These are phyloP conservation scores for Podarcis lilfordi DNA, from an alignment of 2,797 vertebrate genomes.

Conservation along the genomic window DNA sequence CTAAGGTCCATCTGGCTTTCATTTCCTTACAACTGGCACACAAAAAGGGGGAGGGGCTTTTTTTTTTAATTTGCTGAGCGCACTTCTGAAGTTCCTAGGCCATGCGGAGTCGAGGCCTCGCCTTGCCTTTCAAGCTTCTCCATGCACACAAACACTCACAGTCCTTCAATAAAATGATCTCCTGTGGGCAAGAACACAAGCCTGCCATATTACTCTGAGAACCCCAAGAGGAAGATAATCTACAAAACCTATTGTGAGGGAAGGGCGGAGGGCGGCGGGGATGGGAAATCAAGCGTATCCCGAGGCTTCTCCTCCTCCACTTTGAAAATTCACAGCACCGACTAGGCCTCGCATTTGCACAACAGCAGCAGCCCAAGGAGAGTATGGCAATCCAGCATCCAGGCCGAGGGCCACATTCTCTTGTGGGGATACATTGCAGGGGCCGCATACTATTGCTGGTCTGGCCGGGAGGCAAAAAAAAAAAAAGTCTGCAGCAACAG, in stretches of 20 bases:
- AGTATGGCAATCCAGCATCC: too few relatives aligned
- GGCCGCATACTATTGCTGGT: too few relatives aligned
- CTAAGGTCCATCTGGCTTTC: background rate
- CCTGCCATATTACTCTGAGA: background rate
- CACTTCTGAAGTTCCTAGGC: background rate
- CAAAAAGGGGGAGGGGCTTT: background rate
- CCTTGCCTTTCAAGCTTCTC: background rate
- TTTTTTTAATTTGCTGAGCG: background rate
- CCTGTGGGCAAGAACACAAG: background rate
- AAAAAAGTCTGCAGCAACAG: too few relatives aligned
- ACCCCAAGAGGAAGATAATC: background rate
- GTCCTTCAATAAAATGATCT: background rate
- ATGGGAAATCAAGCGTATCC: background rate
- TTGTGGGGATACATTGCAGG: too few relatives aligned
- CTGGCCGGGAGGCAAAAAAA: too few relatives aligned
- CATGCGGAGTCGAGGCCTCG: background rate
- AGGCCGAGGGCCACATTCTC: too few relatives aligned
- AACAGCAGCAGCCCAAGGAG: background rate
- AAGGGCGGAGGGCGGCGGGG: background rate
- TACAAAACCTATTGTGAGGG: background rate
- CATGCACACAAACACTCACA: background rate
- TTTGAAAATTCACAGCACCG: background rate
- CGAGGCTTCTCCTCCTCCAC: background rate
- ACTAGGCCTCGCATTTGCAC: background rate
- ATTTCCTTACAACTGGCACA: background rate